phyloP scores from a whole-genome alignment of 2,113 vertebrate genomes.

The Boulengeromyrus knoepffleri region DNA sequence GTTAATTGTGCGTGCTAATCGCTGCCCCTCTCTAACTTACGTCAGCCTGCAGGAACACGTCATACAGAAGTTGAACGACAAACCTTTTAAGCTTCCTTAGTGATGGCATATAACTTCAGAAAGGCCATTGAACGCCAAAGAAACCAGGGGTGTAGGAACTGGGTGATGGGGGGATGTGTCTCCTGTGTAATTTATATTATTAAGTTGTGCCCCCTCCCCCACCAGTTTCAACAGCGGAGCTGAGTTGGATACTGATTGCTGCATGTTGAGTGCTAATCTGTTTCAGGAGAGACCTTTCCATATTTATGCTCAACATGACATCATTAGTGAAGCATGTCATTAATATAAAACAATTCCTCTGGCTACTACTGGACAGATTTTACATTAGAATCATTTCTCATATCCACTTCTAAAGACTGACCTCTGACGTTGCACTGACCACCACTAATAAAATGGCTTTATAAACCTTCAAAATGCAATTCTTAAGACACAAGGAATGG shows the following conservation, averaged over 20 bases:
- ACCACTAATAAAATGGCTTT: neutral
- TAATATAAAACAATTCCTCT: neutral
- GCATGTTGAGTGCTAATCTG: neutral
- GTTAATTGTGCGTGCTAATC: slow-evolving; percentile 65
- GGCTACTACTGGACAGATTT: neutral
- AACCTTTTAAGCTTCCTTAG: slow-evolving; percentile 42
- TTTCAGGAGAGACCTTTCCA: neutral
- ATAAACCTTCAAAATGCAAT: neutral
- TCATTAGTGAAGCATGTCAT: neutral
- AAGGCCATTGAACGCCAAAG: neutral
- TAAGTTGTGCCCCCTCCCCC: neutral
- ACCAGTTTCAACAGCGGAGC: neutral
- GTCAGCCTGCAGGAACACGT: slow-evolving; percentile 46
- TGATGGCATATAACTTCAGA: slow-evolving; percentile 38
- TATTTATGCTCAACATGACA: neutral
- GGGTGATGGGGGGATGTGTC: neutral
- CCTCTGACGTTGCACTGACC: neutral
- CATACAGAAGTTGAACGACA: slow-evolving; percentile 50
- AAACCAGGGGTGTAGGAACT: neutral
- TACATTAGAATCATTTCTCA: neutral
- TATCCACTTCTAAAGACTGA: neutral
- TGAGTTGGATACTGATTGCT: neutral
- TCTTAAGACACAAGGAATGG: neutral
- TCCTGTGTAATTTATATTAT: neutral
- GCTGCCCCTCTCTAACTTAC: slow-evolving; percentile 53